Conservation (phyloP, 2,888 invertebrate genomes). For the Xylota segnis region DNA sequence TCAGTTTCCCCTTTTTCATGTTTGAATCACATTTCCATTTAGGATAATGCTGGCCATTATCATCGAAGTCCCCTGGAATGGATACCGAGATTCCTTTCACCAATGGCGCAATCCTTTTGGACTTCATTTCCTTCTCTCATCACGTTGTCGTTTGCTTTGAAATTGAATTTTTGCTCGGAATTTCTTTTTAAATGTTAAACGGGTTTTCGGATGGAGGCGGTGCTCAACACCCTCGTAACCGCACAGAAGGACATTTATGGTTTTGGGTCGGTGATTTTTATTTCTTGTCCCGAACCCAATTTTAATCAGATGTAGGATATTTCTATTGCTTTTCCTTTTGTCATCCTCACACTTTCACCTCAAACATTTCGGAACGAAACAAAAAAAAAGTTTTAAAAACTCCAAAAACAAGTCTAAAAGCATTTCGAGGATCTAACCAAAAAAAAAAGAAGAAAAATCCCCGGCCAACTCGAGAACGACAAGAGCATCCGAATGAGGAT, state of each 20-base stretch:
- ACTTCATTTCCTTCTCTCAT: slow-evolving; percentile 72
- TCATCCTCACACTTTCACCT: slow-evolving; percentile 45
- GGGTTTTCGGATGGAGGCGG: not conserved
- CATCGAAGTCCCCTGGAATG: slow-evolving; percentile 50
- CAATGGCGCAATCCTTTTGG: slow-evolving; percentile 58
- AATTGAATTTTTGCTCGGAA: slow-evolving; percentile 56
- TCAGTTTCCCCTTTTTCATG: slow-evolving; percentile 29
- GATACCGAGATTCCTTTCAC: slow-evolving; percentile 56
- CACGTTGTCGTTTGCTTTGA: slow-evolving; percentile 48
- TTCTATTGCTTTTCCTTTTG: not conserved
- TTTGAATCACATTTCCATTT: slow-evolving; percentile 69
- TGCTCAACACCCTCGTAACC: slow-evolving; percentile 6
- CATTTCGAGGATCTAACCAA: slow-evolving; percentile 35
- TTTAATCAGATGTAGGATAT: slow-evolving; percentile 61
- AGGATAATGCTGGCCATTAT: slow-evolving; percentile 66
- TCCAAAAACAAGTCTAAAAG: slow-evolving; percentile 54
- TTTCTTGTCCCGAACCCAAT: slow-evolving; percentile 43
- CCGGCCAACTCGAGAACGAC: slow-evolving; percentile 21
- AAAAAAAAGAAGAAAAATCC: not conserved
- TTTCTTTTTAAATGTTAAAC: slow-evolving; percentile 51
- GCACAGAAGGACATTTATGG: slow-evolving; percentile 48
- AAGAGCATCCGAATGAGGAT: slow-evolving; percentile 35
- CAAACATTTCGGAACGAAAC: not conserved
- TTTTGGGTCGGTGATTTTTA: slow-evolving; percentile 54
- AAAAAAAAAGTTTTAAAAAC: slow-evolving; percentile 41